phyloP scores from a whole-genome alignment of 2,113 vertebrate genomes.

The Myodes glareolus region DNA sequence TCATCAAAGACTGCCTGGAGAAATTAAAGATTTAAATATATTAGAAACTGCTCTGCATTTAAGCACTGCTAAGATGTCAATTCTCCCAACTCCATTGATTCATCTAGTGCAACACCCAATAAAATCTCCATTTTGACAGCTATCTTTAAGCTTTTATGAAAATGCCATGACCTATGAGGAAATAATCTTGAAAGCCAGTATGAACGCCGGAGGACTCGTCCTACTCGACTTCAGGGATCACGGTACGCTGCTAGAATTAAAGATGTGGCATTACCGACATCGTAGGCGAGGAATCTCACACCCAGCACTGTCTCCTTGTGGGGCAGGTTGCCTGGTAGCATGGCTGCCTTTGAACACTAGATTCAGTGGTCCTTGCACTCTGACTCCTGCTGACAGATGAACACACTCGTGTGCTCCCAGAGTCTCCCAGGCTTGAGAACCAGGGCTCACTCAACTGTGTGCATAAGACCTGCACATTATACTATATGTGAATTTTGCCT shows the following conservation, averaged over 20 bases:
- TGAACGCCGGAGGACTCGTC: not conserved
- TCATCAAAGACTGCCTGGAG: too few species aligned
- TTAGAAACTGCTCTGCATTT: not conserved
- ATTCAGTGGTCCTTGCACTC: not conserved
- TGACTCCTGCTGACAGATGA: not conserved
- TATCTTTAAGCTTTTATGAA: not conserved
- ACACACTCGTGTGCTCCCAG: accelerated
- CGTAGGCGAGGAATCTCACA: not conserved
- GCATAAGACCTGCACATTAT: not conserved
- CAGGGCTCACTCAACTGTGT: not conserved
- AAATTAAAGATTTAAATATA: not conserved
- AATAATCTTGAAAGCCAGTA: not conserved
- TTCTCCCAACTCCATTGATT: not conserved
- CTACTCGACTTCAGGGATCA: too few species aligned
- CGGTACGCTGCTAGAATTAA: too few species aligned
- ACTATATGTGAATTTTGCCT: not conserved
- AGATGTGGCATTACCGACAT: accelerated
- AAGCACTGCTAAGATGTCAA: not conserved
- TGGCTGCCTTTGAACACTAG: not conserved
- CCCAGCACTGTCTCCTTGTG: not conserved
- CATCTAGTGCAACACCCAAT: not conserved
- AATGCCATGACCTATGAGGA: not conserved
- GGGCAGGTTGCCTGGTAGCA: too few species aligned
- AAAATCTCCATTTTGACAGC: not conserved
- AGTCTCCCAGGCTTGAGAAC: not conserved